Percentiles rank a stretch among this genome's conserved stretches.
phyloP scores from a whole-genome alignment of 2,113 vertebrate genomes.

The Tonatia bakeri region DNA sequence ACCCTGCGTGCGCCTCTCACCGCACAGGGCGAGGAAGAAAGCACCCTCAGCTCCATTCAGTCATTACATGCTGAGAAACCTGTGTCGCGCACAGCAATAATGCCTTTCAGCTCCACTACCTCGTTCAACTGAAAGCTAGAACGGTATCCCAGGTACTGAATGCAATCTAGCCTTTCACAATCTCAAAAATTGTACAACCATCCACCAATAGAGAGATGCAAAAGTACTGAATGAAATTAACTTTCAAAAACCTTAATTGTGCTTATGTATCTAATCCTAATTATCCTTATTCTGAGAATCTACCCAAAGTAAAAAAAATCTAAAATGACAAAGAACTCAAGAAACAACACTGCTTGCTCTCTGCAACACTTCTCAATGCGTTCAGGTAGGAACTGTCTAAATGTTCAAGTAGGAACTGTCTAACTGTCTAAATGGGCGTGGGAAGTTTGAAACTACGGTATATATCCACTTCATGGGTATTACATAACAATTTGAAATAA shows the following conservation, averaged over 20 bases:
- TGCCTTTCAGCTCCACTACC: background rate
- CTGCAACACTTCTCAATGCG: background rate
- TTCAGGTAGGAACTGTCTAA: background rate
- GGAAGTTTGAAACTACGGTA: background rate
- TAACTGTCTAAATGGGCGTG: background rate
- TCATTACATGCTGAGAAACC: background rate
- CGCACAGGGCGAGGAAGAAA: background rate
- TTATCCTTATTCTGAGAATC: constrained; percentile 17
- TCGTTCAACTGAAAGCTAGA: constrained; percentile 1
- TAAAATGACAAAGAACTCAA: background rate
- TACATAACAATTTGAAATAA: background rate
- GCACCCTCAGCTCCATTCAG: background rate
- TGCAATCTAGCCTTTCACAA: background rate
- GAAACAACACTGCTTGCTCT: background rate
- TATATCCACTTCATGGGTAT: background rate
- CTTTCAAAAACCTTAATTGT: background rate
- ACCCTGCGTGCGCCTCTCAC: background rate
- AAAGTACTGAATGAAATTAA: constrained; percentile 9
- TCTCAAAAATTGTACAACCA: background rate
- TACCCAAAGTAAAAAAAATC: background rate
- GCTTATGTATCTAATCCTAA: background rate
- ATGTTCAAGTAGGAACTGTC: background rate
- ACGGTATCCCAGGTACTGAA: background rate
- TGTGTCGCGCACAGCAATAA: background rate
- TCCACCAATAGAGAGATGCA: background rate